Percentiles rank a stretch among this genome's conserved stretches.
phyloP scores from a whole-genome alignment of 2,113 vertebrate genomes.

The Cygnus atratus region DNA sequence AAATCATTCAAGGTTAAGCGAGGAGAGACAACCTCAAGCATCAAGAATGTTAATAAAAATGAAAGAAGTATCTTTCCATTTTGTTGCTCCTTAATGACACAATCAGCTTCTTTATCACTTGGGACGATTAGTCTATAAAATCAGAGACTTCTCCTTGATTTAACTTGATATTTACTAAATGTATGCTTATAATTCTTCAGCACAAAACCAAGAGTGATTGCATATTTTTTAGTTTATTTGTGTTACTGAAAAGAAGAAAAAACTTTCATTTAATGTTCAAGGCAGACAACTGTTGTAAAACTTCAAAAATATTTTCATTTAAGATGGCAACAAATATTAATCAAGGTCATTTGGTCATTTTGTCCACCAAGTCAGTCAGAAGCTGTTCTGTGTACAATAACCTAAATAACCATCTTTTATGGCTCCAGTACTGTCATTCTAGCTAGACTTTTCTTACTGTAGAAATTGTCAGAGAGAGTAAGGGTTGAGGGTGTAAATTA shows the following conservation, averaged over 20 bases:
- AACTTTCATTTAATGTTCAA: neutral
- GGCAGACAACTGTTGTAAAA: neutral
- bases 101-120: neutral
- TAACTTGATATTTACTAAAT: neutral
- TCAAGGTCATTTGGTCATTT: neutral
- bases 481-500: rapidly evolving
- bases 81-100: neutral
- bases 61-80: neutral
- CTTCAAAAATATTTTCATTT: neutral
- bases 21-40: rapidly evolving
- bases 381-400: neutral
- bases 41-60: neutral
- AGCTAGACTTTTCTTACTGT: neutral
- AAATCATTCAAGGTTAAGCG: neutral
- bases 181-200: neutral
- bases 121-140: neutral
- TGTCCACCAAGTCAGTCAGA: neutral
- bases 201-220: neutral
- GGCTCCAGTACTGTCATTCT: neutral
- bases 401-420: neutral
- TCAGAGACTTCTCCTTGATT: neutral
- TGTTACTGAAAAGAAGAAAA: neutral
- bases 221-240: neutral
- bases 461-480: neutral
- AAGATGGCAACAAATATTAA: neutral